Evolutionary conservation across 2,797 vertebrate genomes (phyloP), one percentile per base, ranked within the genome.

Genomic region (Crocidura indochinensis): DNA sequence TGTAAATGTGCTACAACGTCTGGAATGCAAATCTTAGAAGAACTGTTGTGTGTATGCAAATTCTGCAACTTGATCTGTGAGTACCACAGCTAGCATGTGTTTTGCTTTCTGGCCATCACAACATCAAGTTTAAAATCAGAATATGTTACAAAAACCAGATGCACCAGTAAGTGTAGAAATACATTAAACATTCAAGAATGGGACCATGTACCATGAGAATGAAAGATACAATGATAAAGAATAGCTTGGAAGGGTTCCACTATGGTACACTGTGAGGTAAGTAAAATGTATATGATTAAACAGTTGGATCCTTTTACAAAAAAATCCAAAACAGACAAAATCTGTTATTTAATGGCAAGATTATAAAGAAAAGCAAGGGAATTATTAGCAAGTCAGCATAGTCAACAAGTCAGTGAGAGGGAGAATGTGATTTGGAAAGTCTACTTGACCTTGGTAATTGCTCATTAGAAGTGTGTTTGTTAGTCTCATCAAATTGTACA

Each of bases 331-430:
- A 68, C 22, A 77, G 46, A 64, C 38, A 65, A 84, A 89, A 88
- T 24, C 22, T 53, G 81, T 78, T 78, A 53, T 44, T 65, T 51
- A 60, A 24, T 62, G 47, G 49, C 69, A 73, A 90, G 75, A 85
- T 89, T 86, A 38, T 84, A 87, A 82, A 92, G 82, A 89, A 78
- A 91, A 81, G 27, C 10, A 26, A 94, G 27, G 56, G 77, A 24
- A 72, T 85, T 83, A 68, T 84, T 15, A 76, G 17, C 31, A 93
- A 88, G 74, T 84, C 77, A 80, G 22, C 6, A 62, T 17, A 76
- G 64, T 71, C 47, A 62, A 78, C 60, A 38, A 38, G 38, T 38
- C 90, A n/a, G 62, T 29, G 74, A 20, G 47, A 10, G 68, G 73
- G 80, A 38, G 17, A 29, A 10, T 87, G 27, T 91, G 44, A 74